Percentiles rank a stretch among this genome's conserved stretches.
These are phyloP conservation scores for Drosophila nigromelanica DNA, from an alignment of 1,140 invertebrate genomes.

Conservation along the genomic window DNA sequence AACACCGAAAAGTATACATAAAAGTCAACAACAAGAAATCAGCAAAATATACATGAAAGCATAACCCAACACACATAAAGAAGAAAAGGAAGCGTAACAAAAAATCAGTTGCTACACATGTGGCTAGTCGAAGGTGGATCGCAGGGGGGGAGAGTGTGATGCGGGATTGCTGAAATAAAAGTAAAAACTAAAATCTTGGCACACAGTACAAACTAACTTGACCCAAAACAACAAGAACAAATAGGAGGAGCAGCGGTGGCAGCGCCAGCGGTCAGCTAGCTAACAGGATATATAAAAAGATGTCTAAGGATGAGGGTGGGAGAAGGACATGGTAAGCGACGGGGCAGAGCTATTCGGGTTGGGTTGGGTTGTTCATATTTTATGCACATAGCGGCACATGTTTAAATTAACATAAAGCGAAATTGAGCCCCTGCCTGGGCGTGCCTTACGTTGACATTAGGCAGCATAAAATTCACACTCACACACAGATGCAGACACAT, in stretches of 20 bases:
- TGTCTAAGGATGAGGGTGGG: slow-evolving; percentile 12
- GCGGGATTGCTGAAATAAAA: slow-evolving; percentile 37
- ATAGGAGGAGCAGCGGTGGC: slow-evolving; percentile 37
- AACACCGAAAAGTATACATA: slow-evolving; percentile 38
- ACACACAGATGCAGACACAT: slow-evolving; percentile 14
- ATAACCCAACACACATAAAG: slow-evolving; percentile 33
- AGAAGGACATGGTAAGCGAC: slow-evolving; percentile 1
- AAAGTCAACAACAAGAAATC: slow-evolving; percentile 74
- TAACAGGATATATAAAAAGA: slow-evolving; percentile 13
- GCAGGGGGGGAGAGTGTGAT: too few relatives aligned
- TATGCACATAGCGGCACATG: slow-evolving; percentile 81
- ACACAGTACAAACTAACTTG: slow-evolving; percentile 67
- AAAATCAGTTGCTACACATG: slow-evolving; percentile 71
- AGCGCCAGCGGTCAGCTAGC: slow-evolving; percentile 16
- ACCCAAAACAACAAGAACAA: slow-evolving; percentile 75
- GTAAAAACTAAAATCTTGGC: slow-evolving; percentile 57
- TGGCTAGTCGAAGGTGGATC: slow-evolving; percentile 22
- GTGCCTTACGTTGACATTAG: slow-evolving; percentile 74
- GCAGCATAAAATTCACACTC: slow-evolving; percentile 46
- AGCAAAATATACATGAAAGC: slow-evolving; percentile 42
- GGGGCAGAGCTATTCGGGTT: slow-evolving; percentile 1
- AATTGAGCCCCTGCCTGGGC: slow-evolving; percentile 73
- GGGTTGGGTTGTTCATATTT: slow-evolving; percentile 68
- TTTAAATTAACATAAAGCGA: slow-evolving; percentile 83
- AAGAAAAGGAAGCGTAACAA: slow-evolving; percentile 40